Evolutionary conservation across 2,888 invertebrate species (phyloP).

Genomic region (Drosophila phalerata): DNA sequence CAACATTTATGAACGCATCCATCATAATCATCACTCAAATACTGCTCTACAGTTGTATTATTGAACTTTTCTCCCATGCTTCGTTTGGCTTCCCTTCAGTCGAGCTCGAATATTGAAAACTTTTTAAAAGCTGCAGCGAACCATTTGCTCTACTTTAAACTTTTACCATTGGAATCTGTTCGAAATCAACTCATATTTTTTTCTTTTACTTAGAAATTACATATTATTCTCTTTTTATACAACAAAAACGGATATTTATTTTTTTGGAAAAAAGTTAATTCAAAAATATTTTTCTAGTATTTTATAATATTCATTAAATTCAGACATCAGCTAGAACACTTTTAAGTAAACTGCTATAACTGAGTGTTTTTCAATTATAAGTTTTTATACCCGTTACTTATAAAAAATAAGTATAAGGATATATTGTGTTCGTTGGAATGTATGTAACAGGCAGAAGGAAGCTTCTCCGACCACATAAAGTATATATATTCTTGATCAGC

Average conservation of each 20-base stretch:
- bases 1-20: slow-evolving; percentile 53
- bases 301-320: no score
- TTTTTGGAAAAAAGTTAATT: no score
- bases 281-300: no score
- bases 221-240: neutral
- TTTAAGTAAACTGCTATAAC: no score
- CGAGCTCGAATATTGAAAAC: slow-evolving; percentile 9
- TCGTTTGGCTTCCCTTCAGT: neutral
- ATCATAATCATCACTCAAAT: slow-evolving; percentile 67
- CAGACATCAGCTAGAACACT: no score
- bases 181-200: neutral
- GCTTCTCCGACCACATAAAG: no score
- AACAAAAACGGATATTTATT: neutral
- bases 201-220: neutral
- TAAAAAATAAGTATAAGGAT: no score
- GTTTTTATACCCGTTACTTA: no score
- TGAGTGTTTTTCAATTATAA: no score
- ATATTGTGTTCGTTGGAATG: no score
- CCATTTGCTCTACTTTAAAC: slow-evolving; percentile 30
- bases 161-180: slow-evolving; percentile 13
- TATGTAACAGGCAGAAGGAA: no score
- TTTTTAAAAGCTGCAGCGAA: slow-evolving; percentile 33
- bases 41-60: slow-evolving; percentile 20
- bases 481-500: no score
- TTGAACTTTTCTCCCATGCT: slow-evolving; percentile 37